A percentile compares a stretch with the other conserved stretches of the same genome.
Conservation (phyloP, 2,888 invertebrate genomes). For the Byasa hedistus region DNA sequence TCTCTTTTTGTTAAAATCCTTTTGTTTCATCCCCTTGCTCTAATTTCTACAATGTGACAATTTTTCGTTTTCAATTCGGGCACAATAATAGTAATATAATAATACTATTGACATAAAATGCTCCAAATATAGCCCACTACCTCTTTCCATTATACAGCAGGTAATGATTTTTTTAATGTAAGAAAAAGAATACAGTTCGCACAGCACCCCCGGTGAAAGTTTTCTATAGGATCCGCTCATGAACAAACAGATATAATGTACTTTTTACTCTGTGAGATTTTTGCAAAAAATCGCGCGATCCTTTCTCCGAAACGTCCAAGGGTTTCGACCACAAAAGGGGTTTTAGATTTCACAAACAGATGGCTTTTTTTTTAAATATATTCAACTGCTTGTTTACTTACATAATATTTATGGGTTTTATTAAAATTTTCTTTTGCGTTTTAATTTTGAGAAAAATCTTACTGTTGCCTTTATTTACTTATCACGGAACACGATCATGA, state of each 20-base stretch:
- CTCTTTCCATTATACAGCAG: conserved; percentile 46
- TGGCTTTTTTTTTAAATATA: conserved; percentile 39
- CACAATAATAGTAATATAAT: conserved; percentile 9
- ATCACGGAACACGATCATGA: neutral
- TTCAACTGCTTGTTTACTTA: conserved; percentile 22
- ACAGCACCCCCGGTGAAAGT: conserved; percentile 62
- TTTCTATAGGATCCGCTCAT: conserved; percentile 39
- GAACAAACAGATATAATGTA: conserved; percentile 56
- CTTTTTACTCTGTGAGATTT: conserved; percentile 49
- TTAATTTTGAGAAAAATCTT: neutral
- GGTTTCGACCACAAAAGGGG: conserved; percentile 66
- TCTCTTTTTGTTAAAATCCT: conserved; percentile 3
- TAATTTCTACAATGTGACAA: conserved; percentile 9
- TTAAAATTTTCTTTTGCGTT: neutral
- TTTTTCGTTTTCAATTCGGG: neutral
- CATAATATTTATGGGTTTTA: conserved; percentile 6
- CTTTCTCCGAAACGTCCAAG: conserved; percentile 57
- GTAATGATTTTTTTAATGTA: conserved; percentile 45
- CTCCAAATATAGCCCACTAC: conserved; percentile 54
- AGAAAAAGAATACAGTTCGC: conserved; percentile 38
- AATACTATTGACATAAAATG: conserved; percentile 35
- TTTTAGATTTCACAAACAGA: conserved; percentile 72
- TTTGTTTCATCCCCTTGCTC: conserved; percentile 7
- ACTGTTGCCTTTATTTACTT: neutral
- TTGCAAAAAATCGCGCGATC: conserved; percentile 53